phyloP scores from a whole-genome alignment of 2,888 invertebrate genomes.

The Noctua janthina region DNA sequence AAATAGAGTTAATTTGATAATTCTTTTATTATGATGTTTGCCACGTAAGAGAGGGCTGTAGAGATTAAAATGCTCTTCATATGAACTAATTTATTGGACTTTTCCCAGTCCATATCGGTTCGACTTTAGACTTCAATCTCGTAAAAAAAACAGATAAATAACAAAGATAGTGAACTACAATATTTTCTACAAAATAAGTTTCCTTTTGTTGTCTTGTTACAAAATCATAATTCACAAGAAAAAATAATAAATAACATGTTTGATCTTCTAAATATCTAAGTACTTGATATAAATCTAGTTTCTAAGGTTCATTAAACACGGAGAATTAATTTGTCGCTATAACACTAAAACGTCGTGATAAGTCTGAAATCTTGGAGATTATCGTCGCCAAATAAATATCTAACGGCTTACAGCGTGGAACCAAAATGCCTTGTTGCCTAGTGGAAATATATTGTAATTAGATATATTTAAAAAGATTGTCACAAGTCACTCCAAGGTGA shows the following conservation, averaged over 20 bases:
- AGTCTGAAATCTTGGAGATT: not conserved
- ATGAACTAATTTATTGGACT: not conserved
- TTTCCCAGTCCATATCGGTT: not conserved
- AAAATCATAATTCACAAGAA: not conserved
- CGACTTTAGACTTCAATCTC: constrained; percentile 21
- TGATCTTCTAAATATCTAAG: not conserved
- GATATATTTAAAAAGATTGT: not conserved
- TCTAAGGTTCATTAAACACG: not conserved
- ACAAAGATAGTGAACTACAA: not conserved
- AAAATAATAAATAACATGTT: too few species aligned
- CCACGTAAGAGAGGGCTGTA: not conserved
- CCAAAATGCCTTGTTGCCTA: constrained; percentile 25
- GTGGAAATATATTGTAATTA: constrained; percentile 9
- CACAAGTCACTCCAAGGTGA: constrained; percentile 1
- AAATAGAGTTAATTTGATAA: not conserved
- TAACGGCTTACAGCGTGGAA: not conserved
- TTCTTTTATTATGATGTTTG: not conserved
- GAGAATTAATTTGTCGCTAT: not conserved
- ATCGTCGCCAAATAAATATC: constrained; percentile 19
- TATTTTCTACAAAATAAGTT: not conserved
- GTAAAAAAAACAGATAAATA: constrained; percentile 3
- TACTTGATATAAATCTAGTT: not conserved
- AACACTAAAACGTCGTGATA: not conserved
- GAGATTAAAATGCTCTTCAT: not conserved
- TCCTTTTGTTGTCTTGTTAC: not conserved